phyloP scores from a whole-genome alignment of 2,888 invertebrate genomes.

The Podotricha telesiphe region DNA sequence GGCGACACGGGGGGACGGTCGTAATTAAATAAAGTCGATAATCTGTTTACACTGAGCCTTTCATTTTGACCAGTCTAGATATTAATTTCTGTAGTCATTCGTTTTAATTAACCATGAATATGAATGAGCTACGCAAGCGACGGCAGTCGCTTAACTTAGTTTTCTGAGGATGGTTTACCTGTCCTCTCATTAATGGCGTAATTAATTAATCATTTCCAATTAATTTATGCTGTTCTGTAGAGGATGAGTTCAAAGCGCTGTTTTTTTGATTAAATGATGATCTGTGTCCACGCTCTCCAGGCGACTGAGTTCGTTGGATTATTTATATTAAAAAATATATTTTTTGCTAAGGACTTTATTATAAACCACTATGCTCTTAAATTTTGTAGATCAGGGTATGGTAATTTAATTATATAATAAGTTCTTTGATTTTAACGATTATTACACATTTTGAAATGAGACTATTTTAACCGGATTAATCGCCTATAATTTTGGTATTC shows the following conservation, averaged over 20 bases:
- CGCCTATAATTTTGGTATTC: too few relatives aligned
- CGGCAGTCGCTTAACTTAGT: slow-evolving; percentile 42
- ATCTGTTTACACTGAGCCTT: slow-evolving; percentile 20
- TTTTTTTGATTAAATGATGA: slow-evolving; percentile 1
- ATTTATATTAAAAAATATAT: neutral
- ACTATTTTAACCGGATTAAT: too few relatives aligned
- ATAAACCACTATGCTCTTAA: too few relatives aligned
- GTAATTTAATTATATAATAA: too few relatives aligned
- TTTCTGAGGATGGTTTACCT: slow-evolving; percentile 28
- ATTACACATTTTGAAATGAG: too few relatives aligned
- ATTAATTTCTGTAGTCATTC: slow-evolving; percentile 68
- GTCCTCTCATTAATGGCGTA: slow-evolving; percentile 19
- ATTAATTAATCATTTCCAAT: slow-evolving; percentile 24
- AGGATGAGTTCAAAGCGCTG: neutral
- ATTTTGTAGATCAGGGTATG: too few relatives aligned
- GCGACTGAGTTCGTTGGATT: neutral
- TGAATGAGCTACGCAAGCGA: slow-evolving; percentile 62
- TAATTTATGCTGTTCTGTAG: neutral
- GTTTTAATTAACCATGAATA: slow-evolving; percentile 74
- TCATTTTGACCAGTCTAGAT: slow-evolving; percentile 45
- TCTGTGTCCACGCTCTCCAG: neutral
- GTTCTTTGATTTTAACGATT: too few relatives aligned
- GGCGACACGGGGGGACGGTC: slow-evolving; percentile 1
- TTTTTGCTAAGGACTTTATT: too few relatives aligned
- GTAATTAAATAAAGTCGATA: slow-evolving; percentile 26